A percentile compares a stretch with the other conserved stretches of the same genome.
Conservation (phyloP, 2,888 invertebrate species). For the Tanypteryx hageni region DNA sequence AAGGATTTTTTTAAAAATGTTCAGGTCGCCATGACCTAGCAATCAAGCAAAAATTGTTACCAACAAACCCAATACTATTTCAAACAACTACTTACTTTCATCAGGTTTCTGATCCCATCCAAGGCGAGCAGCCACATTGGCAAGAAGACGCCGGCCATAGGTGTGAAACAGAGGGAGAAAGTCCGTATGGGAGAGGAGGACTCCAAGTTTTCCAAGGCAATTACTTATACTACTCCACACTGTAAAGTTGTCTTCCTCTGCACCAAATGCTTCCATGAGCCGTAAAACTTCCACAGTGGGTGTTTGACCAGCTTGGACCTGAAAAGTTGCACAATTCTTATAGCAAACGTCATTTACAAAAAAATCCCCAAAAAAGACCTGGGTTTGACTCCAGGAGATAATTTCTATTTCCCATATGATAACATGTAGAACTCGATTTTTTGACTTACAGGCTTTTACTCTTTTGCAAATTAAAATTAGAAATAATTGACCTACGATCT, state of each 20-base stretch:
- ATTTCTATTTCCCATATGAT: no score
- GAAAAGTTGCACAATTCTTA: no score
- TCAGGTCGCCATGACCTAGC: no score
- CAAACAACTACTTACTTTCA: slow-evolving; percentile 79
- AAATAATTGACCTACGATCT: no score
- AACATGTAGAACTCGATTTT: no score
- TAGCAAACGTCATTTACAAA: no score
- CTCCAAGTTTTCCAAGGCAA: slow-evolving; percentile 86
- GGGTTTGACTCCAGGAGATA: no score
- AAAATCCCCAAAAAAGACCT: no score
- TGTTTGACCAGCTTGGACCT: slow-evolving; percentile 88
- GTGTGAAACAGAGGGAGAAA: slow-evolving; percentile 84
- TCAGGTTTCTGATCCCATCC: slow-evolving; percentile 91
- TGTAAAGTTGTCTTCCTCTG: slow-evolving; percentile 90
- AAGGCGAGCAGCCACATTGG: slow-evolving; percentile 83
- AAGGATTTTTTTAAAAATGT: no score
- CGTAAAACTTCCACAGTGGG: slow-evolving; percentile 89
- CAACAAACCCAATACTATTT: background rate
- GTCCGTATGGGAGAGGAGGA: slow-evolving; percentile 88
- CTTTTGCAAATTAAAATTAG: no score
- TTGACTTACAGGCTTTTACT: no score
- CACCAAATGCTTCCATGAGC: slow-evolving; percentile 89
- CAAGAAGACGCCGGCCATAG: slow-evolving; percentile 86
- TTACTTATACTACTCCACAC: slow-evolving; percentile 93
- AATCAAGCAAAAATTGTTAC: no score